Percentiles rank a stretch among this genome's conserved stretches.
Evolutionary conservation across 2,113 vertebrate species (phyloP).

Genomic region (Petrocephalus zakoni): DNA sequence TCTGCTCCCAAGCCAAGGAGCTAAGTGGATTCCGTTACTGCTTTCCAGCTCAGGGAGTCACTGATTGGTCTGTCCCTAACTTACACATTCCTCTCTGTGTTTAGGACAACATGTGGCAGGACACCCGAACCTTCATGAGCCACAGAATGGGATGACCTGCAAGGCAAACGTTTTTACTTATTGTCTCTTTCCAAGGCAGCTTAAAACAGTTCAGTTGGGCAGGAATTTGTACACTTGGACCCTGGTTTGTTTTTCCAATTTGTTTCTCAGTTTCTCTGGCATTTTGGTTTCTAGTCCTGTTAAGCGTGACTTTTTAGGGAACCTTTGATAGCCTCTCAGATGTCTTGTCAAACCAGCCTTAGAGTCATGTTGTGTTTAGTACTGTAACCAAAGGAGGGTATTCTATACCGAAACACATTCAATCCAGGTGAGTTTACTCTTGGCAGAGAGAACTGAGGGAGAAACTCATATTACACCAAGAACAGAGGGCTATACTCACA

Average conservation of each 20-base stretch:
- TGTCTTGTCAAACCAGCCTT: constrained; percentile 1
- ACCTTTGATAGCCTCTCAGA: neutral
- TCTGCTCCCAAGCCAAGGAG: neutral
- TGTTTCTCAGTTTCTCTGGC: neutral
- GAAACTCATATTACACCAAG: neutral
- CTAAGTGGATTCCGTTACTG: neutral
- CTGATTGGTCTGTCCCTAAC: neutral
- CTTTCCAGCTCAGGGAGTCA: constrained; percentile 1
- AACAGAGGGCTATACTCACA: neutral
- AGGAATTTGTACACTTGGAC: neutral
- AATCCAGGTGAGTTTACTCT: neutral
- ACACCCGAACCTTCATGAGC: neutral
- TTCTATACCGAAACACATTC: neutral
- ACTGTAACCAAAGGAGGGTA: neutral
- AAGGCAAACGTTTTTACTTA: neutral
- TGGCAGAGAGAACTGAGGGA: neutral
- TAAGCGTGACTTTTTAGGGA: neutral
- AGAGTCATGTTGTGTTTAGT: neutral
- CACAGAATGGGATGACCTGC: neutral
- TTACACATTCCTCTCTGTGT: neutral
- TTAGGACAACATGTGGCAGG: neutral
- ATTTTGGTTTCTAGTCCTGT: neutral
- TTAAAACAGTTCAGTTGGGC: neutral
- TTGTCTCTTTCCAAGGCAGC: neutral
- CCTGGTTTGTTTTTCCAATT: neutral